Conservation (phyloP, 2,113 vertebrate genomes). For the Labrus mixtus region DNA sequence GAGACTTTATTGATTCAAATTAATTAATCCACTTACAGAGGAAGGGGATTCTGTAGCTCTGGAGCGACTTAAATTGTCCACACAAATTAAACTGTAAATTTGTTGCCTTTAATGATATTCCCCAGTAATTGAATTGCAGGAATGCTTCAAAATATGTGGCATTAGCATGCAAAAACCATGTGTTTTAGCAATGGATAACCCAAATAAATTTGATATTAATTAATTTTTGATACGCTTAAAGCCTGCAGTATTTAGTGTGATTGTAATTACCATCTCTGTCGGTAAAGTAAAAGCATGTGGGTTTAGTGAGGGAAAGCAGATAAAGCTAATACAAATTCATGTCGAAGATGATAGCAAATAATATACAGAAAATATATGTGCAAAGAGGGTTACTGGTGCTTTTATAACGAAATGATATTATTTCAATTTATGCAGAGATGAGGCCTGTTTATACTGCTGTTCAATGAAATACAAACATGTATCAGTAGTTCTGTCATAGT, state of each 20-base stretch:
- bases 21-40: constrained; percentile 86
- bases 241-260: constrained; percentile 68
- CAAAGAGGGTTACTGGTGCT: constrained; percentile 15
- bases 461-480: constrained; percentile 9
- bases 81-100: constrained; percentile 85
- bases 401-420: constrained; percentile 19
- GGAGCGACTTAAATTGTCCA: constrained; percentile 81
- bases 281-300: constrained; percentile 61
- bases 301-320: constrained; percentile 62
- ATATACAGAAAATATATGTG: constrained; percentile 40
- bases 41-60: constrained; percentile 79
- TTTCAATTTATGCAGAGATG: constrained; percentile 16
- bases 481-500: background rate
- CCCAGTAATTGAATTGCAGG: constrained; percentile 85
- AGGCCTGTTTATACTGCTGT: background rate
- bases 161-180: constrained; percentile 80
- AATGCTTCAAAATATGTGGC: constrained; percentile 81
- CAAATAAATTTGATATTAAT: constrained; percentile 84
- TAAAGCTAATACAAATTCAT: constrained; percentile 74
- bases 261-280: constrained; percentile 76
- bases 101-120: constrained; percentile 85
- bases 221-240: constrained; percentile 83
- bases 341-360: constrained; percentile 59
- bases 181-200: constrained; percentile 83
- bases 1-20: constrained; percentile 86